Evolutionary conservation across 1,140 invertebrate genomes (phyloP), one percentile per base, ranked within the genome.

Genomic region (Atopsyche davidsoni): DNA sequence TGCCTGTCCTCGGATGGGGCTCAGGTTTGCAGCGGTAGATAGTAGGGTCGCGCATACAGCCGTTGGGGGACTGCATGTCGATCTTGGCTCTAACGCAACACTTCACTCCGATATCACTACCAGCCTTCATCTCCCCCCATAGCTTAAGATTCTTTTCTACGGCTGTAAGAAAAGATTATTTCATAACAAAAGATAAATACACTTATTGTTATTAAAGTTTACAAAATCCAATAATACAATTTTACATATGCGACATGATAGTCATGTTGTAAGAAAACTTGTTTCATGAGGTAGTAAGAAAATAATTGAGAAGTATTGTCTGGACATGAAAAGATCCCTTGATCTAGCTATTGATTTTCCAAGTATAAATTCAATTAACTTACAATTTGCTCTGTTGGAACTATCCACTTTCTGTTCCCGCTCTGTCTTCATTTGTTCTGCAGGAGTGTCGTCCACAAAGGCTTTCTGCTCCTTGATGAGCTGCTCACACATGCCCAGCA

Each of bases 21-120:
- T 98, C 94, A 52, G 82, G 81, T 70, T 99, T 99, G 71, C 96
- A 99, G n/a, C 97, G 77, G 67, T 98, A 99, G 59, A 99, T 96
- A 4, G 96, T 98, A n/a, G 97, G 97, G 77, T 99, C 97, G 32
- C 97, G 76, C 80, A 99, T 76, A 63, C 95, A 98, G 0, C 97
- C 97, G 73, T 99, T 99, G 17, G 83, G 73, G 0, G 93, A 96
- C 53, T 86, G 79, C 91, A 98, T 98, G 69, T 98, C 92, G 54
- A 99, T 97, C 75, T 98, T 99, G 0, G 95, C 95, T 49, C 96
- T 79, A 0, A 99, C 90, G 68, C 92, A 96, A 64, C 87, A 96
- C 60, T 85, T 82, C 48, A 87, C 79, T 0, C 95, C 96, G 14
- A 68, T 64, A n/a, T 67, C 62, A 1, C 81, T 81, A 0, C 92